Evolutionary conservation across 2,888 invertebrate species (phyloP), one percentile per base, ranked within the genome.

Genomic region (Melanargia galathea): DNA sequence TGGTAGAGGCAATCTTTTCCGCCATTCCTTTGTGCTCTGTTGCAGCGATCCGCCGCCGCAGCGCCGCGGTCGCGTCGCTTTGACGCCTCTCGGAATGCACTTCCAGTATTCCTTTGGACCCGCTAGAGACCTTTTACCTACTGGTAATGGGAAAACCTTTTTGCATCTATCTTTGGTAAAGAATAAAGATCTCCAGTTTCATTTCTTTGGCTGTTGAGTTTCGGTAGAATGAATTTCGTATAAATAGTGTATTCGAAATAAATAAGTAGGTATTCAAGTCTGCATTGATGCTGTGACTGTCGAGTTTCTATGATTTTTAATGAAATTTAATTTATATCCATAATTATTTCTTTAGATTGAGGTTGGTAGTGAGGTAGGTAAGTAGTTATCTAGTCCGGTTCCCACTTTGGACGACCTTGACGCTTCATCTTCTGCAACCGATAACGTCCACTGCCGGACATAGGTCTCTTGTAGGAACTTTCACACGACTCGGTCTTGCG

Each of bases 1-100:
- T 63, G 63, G 57, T 60, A 30, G 54, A 60, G 63, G 48, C 65
- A 67, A 67, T 67, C 67, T 60, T 65, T 67, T 67, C 65, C 67
- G 63, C 63, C 61, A 67, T 64, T 59, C 58, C 63, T 67, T 65
- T 67, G 67, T 67, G 30, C 57, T 61, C 33, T 52, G 63, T 40
- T 52, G 63, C 46, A 35, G 38, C 56, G 35, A 13, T 22, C 30
- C 30, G 4, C 43, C 57, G 55, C 30, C 55, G 35, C 54, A 33
- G 13, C 22, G 45, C 8, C 49, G 64, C 45, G 30, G 56, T 43
- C 33, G 40, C 56, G 40, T 45, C 52, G 62, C 66, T 60, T 63
- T 63, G 64, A 55, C 67, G 62, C 63, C 43, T 58, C 55, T 43
- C 43, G 51, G 67, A 67, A 65, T 67, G 65, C 67, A 63, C 60